phyloP scores from a whole-genome alignment of 1,140 invertebrate species.

The Eubasilissa regina region DNA sequence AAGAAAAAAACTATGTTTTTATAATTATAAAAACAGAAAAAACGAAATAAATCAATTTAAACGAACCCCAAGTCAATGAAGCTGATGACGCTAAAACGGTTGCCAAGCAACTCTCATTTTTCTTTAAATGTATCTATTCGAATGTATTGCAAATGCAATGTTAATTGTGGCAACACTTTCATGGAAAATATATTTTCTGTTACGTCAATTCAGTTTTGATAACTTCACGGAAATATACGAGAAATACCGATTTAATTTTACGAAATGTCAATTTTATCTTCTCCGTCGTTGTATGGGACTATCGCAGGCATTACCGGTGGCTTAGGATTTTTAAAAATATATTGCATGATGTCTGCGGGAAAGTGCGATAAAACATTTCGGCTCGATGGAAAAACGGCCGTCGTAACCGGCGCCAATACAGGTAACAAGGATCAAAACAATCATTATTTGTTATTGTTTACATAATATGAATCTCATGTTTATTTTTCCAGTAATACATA shows the following conservation, averaged over 20 bases:
- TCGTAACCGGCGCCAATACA: slow-evolving; percentile 87
- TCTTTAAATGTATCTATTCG: too few species aligned
- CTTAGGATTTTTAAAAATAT: slow-evolving; percentile 55
- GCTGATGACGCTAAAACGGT: too few species aligned
- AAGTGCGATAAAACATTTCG: slow-evolving; percentile 69
- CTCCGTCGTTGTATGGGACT: slow-evolving; percentile 40
- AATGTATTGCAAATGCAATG: too few species aligned
- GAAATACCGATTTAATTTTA: background rate
- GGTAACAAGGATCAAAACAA: slow-evolving; percentile 64
- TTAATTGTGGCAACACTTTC: background rate
- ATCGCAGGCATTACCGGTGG: slow-evolving; percentile 23
- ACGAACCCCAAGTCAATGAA: too few species aligned
- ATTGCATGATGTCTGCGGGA: slow-evolving; percentile 66
- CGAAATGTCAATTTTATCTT: slow-evolving; percentile 22
- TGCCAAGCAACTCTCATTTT: too few species aligned
- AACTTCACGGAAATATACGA: too few species aligned
- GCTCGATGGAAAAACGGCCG: slow-evolving; percentile 73
- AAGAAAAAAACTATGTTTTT: too few species aligned
- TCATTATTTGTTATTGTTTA: too few species aligned
- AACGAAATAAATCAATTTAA: too few species aligned
- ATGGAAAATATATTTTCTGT: background rate
- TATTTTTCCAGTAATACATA: too few species aligned
- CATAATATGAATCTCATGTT: too few species aligned
- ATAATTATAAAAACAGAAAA: too few species aligned
- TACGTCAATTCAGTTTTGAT: background rate